Conservation (phyloP, 2,888 invertebrate species). For the Lingula anatina region DNA sequence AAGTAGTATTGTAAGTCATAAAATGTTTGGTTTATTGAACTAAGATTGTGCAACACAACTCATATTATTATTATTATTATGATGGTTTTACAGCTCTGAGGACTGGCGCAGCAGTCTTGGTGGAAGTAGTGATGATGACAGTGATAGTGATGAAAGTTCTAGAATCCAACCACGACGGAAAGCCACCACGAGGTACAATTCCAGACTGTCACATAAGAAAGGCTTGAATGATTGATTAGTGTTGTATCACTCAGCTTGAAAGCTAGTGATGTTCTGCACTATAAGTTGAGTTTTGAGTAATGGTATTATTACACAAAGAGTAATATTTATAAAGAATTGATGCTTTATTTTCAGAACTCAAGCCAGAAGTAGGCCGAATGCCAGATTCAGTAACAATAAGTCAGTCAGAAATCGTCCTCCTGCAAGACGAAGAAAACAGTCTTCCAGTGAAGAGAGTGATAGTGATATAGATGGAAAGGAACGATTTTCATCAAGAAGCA, state of each 20-base stretch:
- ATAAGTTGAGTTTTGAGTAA: too few relatives aligned
- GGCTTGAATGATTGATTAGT: too few relatives aligned
- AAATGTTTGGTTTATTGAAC: too few relatives aligned
- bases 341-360: background rate
- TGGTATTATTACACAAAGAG: too few relatives aligned
- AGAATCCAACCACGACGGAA: slow-evolving; percentile 25
- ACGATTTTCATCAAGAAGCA: slow-evolving; percentile 13
- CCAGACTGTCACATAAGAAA: too few relatives aligned
- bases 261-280: too few relatives aligned
- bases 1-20: too few relatives aligned
- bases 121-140: slow-evolving; percentile 28
- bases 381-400: background rate
- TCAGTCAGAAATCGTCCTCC: background rate
- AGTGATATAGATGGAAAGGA: slow-evolving; percentile 20
- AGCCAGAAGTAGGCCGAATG: background rate
- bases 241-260: too few relatives aligned
- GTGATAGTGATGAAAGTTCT: slow-evolving; percentile 23
- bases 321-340: background rate
- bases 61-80: too few relatives aligned
- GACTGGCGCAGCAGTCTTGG: too few relatives aligned
- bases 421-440: background rate
- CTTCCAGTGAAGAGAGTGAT: slow-evolving; percentile 1
- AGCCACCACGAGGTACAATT: background rate
- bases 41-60: too few relatives aligned
- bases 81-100: slow-evolving; percentile 31